phyloP scores from a whole-genome alignment of 2,797 vertebrate species.

The Schizopygopsis pylzovi region DNA sequence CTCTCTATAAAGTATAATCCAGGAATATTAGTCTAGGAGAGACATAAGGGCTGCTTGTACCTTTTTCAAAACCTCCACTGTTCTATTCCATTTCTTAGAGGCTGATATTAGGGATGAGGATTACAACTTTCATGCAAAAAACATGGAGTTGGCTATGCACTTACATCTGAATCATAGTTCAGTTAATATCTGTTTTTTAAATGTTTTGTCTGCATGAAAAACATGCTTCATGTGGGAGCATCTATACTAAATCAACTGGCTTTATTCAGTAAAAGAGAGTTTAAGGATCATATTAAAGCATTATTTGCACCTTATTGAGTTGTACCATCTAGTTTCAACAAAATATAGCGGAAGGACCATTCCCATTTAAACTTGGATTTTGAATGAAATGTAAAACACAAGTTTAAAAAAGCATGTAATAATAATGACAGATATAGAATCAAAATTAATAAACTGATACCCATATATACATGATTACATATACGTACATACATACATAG shows the following conservation, averaged over 20 bases:
- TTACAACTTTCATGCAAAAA: neutral
- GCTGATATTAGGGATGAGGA: neutral
- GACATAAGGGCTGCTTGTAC: neutral
- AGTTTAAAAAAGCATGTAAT: too few species aligned
- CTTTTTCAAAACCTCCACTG: neutral
- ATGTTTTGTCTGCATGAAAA: neutral
- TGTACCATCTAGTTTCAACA: neutral
- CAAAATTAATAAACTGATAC: neutral
- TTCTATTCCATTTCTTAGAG: neutral
- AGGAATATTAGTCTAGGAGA: neutral
- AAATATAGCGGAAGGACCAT: neutral
- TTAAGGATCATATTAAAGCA: neutral
- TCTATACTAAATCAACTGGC: neutral
- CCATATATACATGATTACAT: too few species aligned
- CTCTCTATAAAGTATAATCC: neutral
- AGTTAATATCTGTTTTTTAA: neutral
- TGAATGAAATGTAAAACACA: neutral
- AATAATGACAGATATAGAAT: neutral
- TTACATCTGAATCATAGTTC: neutral
- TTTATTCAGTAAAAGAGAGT: neutral
- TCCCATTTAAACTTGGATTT: neutral
- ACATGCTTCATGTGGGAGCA: neutral
- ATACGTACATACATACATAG: neutral
- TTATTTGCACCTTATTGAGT: neutral
- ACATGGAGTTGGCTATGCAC: neutral